Conservation (phyloP, 2,888 invertebrate species). For the Hirtodrosophila duncani region DNA sequence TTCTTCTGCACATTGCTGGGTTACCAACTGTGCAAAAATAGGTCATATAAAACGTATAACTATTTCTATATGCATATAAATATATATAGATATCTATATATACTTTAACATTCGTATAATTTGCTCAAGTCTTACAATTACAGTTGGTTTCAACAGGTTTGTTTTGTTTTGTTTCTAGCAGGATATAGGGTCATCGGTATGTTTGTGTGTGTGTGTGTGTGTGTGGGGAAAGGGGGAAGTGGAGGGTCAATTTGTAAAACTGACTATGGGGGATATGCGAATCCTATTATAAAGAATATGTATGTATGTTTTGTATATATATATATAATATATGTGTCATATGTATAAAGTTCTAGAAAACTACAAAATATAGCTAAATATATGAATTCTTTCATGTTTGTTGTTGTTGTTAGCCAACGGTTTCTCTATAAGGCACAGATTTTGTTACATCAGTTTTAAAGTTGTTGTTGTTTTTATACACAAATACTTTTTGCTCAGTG, state of each 20-base stretch:
- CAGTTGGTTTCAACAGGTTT: conserved; percentile 70
- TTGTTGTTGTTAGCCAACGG: conserved; percentile 32
- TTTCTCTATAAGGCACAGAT: conserved; percentile 62
- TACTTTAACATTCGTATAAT: conserved; percentile 67
- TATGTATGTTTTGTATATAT: no score
- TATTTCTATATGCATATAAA: conserved; percentile 60
- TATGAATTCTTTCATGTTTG: conserved; percentile 51
- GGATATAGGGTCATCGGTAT: conserved; percentile 2
- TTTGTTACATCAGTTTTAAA: conserved; percentile 66
- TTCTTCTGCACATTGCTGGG: conserved; percentile 13
- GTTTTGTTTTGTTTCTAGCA: conserved; percentile 20
- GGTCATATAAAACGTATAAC: conserved; percentile 39
- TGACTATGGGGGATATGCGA: conserved; percentile 46
- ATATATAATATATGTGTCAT: no score
- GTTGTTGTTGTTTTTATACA: conserved; percentile 59
- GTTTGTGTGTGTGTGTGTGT: conserved; percentile 7
- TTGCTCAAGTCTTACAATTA: conserved; percentile 74
- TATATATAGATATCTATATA: conserved; percentile 66
- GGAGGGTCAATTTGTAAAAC: conserved; percentile 60
- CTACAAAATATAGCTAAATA: conserved; percentile 34
- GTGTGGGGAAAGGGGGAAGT: conserved; percentile 1
- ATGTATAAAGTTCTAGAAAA: conserved; percentile 13
- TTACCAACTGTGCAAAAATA: conserved; percentile 19
- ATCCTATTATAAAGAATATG: conserved; percentile 4
- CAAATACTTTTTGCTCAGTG: conserved; percentile 63